phyloP scores from a whole-genome alignment of 2,113 vertebrate species.

The Sebastes fasciatus region DNA sequence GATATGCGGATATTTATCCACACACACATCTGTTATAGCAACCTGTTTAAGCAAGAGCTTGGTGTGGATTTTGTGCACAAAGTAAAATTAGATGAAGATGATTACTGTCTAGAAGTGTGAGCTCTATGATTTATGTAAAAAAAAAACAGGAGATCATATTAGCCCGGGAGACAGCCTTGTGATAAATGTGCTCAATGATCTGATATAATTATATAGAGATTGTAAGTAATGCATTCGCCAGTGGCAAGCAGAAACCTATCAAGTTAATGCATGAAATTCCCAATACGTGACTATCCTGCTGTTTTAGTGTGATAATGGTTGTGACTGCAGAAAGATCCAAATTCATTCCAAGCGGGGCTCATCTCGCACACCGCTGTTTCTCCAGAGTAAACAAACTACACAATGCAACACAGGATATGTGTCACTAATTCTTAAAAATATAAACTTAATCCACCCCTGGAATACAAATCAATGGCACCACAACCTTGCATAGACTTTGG shows the following conservation, averaged over 20 bases:
- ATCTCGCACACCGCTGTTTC: neutral
- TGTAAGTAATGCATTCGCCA: slow-evolving; percentile 36
- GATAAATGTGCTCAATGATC: slow-evolving; percentile 45
- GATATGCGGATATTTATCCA: slow-evolving; percentile 7
- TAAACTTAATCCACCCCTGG: neutral
- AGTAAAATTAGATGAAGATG: slow-evolving; percentile 13
- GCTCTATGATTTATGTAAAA: slow-evolving; percentile 12
- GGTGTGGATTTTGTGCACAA: neutral
- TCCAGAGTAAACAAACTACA: neutral
- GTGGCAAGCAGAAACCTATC: slow-evolving; percentile 31
- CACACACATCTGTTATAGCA: neutral
- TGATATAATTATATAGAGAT: slow-evolving; percentile 46
- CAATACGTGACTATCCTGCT: slow-evolving; percentile 15
- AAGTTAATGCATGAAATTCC: slow-evolving; percentile 24
- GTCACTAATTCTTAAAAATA: neutral
- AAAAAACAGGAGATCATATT: neutral
- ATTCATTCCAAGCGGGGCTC: neutral
- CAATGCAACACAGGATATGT: neutral
- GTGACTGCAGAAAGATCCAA: neutral
- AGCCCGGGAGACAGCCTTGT: neutral
- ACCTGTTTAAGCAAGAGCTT: neutral
- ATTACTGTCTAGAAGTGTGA: slow-evolving; percentile 5
- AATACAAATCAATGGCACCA: neutral
- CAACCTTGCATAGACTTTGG: neutral
- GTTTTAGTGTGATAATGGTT: slow-evolving; percentile 31